These are phyloP conservation scores for Gastrophysa polygoni DNA, from an alignment of 2,888 invertebrate species.

Conservation along the genomic window DNA sequence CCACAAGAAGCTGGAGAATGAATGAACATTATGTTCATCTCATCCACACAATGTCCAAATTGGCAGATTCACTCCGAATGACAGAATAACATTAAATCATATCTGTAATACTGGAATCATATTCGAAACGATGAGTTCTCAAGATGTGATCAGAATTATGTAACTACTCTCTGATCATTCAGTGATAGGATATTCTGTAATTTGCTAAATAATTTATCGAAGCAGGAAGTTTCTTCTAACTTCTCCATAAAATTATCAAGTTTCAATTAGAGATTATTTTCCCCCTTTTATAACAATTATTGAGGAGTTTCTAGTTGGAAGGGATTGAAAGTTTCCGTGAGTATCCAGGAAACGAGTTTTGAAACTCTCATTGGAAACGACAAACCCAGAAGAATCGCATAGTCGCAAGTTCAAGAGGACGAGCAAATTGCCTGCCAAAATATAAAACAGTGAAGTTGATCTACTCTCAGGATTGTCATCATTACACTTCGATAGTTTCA, in stretches of 20 bases:
- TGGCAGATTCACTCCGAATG: too few relatives aligned
- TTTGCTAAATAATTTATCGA: constrained; percentile 22
- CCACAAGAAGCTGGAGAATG: too few relatives aligned
- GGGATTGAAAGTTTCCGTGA: constrained; percentile 23
- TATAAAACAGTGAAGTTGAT: not conserved
- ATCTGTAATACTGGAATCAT: too few relatives aligned
- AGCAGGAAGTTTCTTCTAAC: constrained; percentile 16
- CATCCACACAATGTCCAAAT: too few relatives aligned
- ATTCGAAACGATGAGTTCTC: too few relatives aligned
- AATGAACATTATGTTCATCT: too few relatives aligned
- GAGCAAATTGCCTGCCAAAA: not conserved
- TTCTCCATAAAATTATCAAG: constrained; percentile 31
- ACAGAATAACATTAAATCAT: too few relatives aligned
- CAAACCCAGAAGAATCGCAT: not conserved
- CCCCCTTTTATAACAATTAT: constrained; percentile 23
- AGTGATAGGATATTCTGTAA: not conserved
- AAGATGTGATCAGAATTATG: too few relatives aligned
- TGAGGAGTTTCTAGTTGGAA: constrained; percentile 17
- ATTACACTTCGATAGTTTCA: too few relatives aligned
- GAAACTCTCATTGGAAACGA: constrained; percentile 18
- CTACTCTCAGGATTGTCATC: too few relatives aligned
- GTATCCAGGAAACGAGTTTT: constrained; percentile 22
- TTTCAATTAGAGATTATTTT: constrained; percentile 28
- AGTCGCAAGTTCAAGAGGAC: not conserved
- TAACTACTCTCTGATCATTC: too few relatives aligned